These are phyloP conservation scores for Actinernus sp. DNA, from an alignment of 92 coral and sea anemone genomes.

Conservation along the genomic window DNA sequence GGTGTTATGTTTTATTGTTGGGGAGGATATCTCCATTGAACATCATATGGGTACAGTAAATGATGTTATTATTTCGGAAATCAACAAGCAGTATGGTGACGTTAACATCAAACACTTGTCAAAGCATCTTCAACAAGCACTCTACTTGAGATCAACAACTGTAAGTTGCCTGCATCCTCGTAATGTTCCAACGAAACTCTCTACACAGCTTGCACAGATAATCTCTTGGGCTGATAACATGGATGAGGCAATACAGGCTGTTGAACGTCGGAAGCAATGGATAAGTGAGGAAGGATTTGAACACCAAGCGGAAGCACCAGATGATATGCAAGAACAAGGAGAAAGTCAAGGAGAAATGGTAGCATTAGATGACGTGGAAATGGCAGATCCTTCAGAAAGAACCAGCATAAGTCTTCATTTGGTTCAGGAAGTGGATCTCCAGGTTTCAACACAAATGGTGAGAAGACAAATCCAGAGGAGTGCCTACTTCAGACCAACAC, in stretches of 20 bases:
- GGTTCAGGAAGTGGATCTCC: constrained; percentile 4
- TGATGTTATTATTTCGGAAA: constrained; percentile 17
- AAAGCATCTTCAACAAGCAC: neutral
- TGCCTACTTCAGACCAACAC: constrained; percentile 19
- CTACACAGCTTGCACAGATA: constrained; percentile 12
- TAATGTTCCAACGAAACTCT: neutral
- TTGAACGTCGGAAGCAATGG: neutral
- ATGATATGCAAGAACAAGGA: neutral
- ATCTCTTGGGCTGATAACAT: constrained; percentile 30
- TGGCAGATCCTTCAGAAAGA: neutral
- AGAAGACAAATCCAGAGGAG: constrained; percentile 23
- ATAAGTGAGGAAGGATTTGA: no score
- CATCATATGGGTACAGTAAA: constrained; percentile 28
- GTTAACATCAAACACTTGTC: constrained; percentile 9
- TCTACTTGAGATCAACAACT: neutral
- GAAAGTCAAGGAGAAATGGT: neutral
- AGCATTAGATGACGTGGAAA: neutral
- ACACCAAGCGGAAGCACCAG: neutral
- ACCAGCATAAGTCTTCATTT: neutral
- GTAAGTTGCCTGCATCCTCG: neutral
- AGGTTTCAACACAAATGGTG: constrained; percentile 21
- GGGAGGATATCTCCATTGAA: constrained; percentile 13
- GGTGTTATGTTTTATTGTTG: constrained; percentile 1
- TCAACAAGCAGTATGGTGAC: constrained; percentile 27
- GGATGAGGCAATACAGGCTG: constrained; percentile 7